Base-by-base conservation (phyloP, 2,888 invertebrate genomes). In the Micropterix aruncella region DNA sequence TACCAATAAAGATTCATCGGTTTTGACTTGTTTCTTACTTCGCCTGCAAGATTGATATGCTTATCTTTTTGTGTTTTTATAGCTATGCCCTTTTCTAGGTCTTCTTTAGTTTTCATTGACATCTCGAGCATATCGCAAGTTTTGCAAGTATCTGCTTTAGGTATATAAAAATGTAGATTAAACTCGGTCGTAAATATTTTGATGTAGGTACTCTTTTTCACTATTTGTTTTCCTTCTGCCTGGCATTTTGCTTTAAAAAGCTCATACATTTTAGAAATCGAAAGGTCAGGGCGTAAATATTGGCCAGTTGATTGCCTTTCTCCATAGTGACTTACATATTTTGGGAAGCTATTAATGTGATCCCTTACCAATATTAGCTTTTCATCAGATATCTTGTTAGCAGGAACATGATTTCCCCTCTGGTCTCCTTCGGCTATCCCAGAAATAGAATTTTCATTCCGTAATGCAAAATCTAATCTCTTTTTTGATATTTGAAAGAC, bases 321-420 rank as follows among this genome's bases (percentile, higher is more conserved):
- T n/a, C n/a, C n/a, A n/a, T n/a, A n/a, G 41, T 43, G 42, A n/a
- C 44, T 46, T 38, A 43, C 46, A 47, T 37, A 47, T 46, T 46
- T 49, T 36, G 49, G 49, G 16, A 49, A 47, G 41, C 46, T 45
- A 47, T 49, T 47, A 46, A 49, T 49, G 41, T 49, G 47, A 19
- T 49, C 48, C 37, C 37, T 46, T 27, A 48, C 45, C 49, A 45
- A 46, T 16, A 16, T 47, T 16, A 49, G 41, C 42, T 49, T 49
- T 47, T 49, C 47, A 44, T 49, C 48, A 15, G 47, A 44, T 15
- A 48, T 42, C 37, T 48, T 48, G 45, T 47, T 47, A 44, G n/a
- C n/a, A n/a, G n/a, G n/a, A n/a, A n/a, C n/a, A 44, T 47, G 43
- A 45, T 45, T 14, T 42, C 47, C 49, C 41, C 46, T 27, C 43